Evolutionary conservation across 2,797 vertebrate genomes (phyloP).

Genomic region (Emydoidea blandingii): DNA sequence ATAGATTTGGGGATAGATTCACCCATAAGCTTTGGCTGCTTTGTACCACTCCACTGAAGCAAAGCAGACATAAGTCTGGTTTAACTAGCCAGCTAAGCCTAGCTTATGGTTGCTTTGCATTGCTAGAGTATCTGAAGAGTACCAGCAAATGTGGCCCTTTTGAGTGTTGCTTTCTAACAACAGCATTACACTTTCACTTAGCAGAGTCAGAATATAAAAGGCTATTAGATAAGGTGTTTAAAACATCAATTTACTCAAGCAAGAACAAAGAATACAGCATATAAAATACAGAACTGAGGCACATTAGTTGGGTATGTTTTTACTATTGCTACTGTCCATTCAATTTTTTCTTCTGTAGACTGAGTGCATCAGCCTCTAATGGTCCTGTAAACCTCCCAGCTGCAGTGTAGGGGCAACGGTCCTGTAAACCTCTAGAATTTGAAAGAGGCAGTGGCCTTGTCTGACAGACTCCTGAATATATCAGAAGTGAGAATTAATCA

Average conservation of each 20-base stretch:
- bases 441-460: neutral
- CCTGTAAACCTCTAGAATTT: neutral
- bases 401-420: neutral
- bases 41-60: neutral
- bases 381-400: neutral
- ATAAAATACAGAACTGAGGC: neutral
- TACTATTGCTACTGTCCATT: neutral
- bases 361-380: neutral
- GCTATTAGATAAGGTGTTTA: neutral
- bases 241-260: neutral
- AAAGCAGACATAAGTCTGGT: neutral
- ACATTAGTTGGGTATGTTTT: neutral
- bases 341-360: neutral
- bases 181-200: neutral
- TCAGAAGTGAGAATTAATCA: neutral
- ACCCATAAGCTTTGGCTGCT: neutral
- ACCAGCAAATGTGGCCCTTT: neutral
- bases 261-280: neutral
- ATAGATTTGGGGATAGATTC: neutral
- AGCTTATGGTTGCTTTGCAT: neutral
- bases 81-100: neutral
- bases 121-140: neutral
- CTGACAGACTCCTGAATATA: neutral
- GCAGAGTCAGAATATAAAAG: neutral
- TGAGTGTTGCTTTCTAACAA: fast-evolving